Evolutionary conservation across 2,888 invertebrate genomes (phyloP), one percentile per base, ranked within the genome.

Genomic region (Cenopis cana): DNA sequence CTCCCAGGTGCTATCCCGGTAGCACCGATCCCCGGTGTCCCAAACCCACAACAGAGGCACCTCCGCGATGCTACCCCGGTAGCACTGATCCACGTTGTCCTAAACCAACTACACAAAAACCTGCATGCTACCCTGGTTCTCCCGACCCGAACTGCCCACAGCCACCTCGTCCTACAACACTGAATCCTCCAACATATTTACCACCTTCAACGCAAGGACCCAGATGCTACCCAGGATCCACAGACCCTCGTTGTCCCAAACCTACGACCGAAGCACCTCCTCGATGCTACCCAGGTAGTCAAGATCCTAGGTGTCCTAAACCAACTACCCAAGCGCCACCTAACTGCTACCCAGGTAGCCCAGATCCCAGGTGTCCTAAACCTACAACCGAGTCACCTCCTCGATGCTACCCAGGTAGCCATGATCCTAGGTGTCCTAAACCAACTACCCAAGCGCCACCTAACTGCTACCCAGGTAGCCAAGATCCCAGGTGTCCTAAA

Each of bases 381-480:
- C 79, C 75, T 57, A 75, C 76, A 0, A 75, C 77, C 0, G 74
- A 79, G 11, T 73, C 76, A n/a, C 76, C 74, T 38, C 38, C 10
- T 29, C 29, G 72, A 11, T 82, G 84, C 20, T 85, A 85, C 77
- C 88, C 88, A 24, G 86, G 87, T 67, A 81, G 80, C 24, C 4
- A 75, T 70, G 85, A 88, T 74, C 84, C 85, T 0, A 69, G 74
- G 70, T 85, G 76, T 64, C 85, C 84, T 4, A 60, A 75, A 66
- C 78, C 70, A 17, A 60, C 74, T 0, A 71, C 77, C 6, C 73
- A 79, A 2, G 73, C 74, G 6, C 76, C 77, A 69, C 81, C 80
- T 2, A 68, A 72, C 0, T 87, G 86, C 66, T 80, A 79, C 17
- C 85, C 83, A 18, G 82, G 82, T 11, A 77, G 78, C 49, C 74